A percentile compares a stretch with the other conserved stretches of the same genome.
Conservation (phyloP, 2,888 invertebrate genomes). For the Belgica antarctica region DNA sequence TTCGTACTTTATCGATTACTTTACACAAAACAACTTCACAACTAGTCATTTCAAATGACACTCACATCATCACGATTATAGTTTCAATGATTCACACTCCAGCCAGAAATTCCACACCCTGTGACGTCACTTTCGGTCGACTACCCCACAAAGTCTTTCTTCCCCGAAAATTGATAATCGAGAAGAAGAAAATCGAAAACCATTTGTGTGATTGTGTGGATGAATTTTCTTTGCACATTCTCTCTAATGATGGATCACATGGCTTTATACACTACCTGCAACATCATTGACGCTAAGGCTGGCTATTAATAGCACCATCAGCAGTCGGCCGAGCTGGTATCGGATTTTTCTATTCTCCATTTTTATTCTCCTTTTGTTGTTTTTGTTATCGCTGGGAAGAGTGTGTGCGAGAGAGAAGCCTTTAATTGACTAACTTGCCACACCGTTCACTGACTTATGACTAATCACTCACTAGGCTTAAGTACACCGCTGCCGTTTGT, state of each 20-base stretch:
- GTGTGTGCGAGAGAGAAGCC: background rate
- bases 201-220: slow-evolving; percentile 21
- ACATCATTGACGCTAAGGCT: slow-evolving; percentile 28
- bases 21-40: too few relatives aligned
- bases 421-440: background rate
- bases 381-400: slow-evolving; percentile 1
- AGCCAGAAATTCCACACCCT: too few relatives aligned
- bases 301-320: slow-evolving; percentile 36
- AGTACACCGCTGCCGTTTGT: background rate
- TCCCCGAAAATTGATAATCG: background rate
- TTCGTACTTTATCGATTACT: too few relatives aligned
- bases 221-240: slow-evolving; percentile 12
- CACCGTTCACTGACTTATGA: background rate
- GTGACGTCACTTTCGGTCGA: too few relatives aligned
- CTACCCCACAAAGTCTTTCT: background rate
- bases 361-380: slow-evolving; percentile 20
- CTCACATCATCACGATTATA: too few relatives aligned
- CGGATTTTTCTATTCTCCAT: slow-evolving; percentile 35
- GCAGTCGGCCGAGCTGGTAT: slow-evolving; percentile 17
- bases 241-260: background rate
- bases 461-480: background rate
- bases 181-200: background rate
- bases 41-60: too few relatives aligned
- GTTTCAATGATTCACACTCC: too few relatives aligned
- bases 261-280: slow-evolving; percentile 30